These are phyloP conservation scores for Rhadinocentrus ornatus DNA, from an alignment of 2,797 vertebrate species.

Conservation along the genomic window DNA sequence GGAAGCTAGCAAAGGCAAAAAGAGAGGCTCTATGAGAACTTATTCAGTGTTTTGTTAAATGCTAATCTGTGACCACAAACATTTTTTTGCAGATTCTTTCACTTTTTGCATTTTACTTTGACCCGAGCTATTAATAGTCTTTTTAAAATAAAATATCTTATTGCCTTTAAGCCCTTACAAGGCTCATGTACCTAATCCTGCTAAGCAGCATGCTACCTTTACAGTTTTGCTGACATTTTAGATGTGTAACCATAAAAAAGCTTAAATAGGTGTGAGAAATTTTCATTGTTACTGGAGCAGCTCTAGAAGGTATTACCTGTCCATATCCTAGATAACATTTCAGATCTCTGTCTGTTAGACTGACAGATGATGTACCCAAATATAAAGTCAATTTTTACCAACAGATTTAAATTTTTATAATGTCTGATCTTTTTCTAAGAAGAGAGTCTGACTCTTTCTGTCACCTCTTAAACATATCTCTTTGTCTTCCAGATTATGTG, in stretches of 20 bases:
- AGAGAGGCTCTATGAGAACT: background rate
- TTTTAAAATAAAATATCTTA: constrained; percentile 28
- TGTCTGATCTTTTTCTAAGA: constrained; percentile 13
- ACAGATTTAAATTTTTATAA: constrained; percentile 21
- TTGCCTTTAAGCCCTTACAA: constrained; percentile 26
- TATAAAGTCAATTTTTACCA: constrained; percentile 16
- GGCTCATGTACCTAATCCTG: constrained; percentile 20
- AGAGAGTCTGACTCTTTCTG: constrained; percentile 34
- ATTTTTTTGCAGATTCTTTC: background rate
- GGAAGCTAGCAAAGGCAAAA: background rate
- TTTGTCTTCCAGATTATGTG: constrained; percentile 70
- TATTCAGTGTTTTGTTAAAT: constrained; percentile 5
- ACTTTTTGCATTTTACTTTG: constrained; percentile 1
- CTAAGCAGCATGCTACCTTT: constrained; percentile 20
- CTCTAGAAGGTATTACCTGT: background rate
- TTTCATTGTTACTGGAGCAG: constrained; percentile 8
- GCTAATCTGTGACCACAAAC: background rate
- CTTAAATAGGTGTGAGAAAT: background rate
- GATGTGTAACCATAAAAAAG: constrained; percentile 13
- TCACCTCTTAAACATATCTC: constrained; percentile 68
- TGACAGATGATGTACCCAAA: constrained; percentile 19
- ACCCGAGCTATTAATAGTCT: constrained; percentile 16
- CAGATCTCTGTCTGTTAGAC: background rate
- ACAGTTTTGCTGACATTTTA: constrained; percentile 25
- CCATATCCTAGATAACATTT: constrained; percentile 5